Evolutionary conservation across 2,888 invertebrate genomes (phyloP), one percentile per base, ranked within the genome.

Genomic region (Ichneumoninae sp.): DNA sequence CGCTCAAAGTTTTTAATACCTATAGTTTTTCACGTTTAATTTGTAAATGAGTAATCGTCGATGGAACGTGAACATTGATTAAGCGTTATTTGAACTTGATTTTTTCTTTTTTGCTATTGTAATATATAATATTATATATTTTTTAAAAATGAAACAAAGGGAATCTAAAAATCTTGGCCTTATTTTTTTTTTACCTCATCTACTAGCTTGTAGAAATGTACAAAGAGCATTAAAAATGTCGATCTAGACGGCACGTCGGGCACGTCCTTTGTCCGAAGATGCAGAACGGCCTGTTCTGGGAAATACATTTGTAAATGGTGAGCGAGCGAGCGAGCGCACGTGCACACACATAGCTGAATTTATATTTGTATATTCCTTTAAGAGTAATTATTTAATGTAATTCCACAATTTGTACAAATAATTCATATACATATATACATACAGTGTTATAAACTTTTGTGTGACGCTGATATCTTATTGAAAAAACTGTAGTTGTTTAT

Each of bases 161-260:
- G 86, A 76, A 54, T 54, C 54, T 54, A 54, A 54, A 54, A 57
- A 57, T 57, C 85, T 81, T 81, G 86, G 87, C 88, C 87, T 65
- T 69, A 40, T 89, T 89, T 89, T 87, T 90, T 89, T 89, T 88
- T 22, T 22, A 90, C 88, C 89, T 88, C 86, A 88, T 87, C 86
- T 87, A 86, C 87, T 89, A 87, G 85, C 87, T 88, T 74, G 74
- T 74, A 74, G 44, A 74, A 74, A 63, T 74, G 74, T 74, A 74
- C 74, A 63, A 47, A 63, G 40, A 57, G 22, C 13, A 26, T 57
- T 4, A 60, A 73, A 30, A 47, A 44, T 0, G 33, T 73, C 13
- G 13, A 26, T 57, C 5, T 22, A 22, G 60, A 26, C 6, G 44
- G 26, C 26, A n/a, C 3, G 30, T 63, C 26, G 2, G 44, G 26